phyloP scores from a whole-genome alignment of 2,113 vertebrate genomes.

The Corynorhinus townsendii region DNA sequence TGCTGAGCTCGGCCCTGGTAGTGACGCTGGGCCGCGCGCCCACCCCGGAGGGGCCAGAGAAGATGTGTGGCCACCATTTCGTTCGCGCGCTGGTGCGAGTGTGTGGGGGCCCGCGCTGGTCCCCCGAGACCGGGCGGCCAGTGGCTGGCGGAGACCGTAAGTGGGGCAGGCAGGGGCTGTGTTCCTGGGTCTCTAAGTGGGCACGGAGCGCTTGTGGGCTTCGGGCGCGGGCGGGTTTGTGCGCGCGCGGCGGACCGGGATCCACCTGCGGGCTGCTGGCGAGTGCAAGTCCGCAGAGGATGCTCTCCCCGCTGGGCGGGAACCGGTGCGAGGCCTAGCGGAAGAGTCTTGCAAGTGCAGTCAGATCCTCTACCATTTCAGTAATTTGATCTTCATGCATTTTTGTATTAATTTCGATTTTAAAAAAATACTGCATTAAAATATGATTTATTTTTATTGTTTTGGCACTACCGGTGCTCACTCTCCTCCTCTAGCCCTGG shows the following conservation, averaged over 20 bases:
- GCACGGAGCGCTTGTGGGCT: neutral
- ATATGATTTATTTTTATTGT: neutral
- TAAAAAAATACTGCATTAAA: neutral
- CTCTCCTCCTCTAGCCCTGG: neutral
- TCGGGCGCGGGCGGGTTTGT: neutral
- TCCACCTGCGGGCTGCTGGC: neutral
- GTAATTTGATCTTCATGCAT: neutral
- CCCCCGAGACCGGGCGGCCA: neutral
- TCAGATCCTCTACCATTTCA: neutral
- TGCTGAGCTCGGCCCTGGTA: neutral
- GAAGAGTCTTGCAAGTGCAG: neutral
- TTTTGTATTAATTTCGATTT: neutral
- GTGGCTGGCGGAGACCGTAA: slow-evolving; percentile 19
- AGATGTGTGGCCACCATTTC: slow-evolving; percentile 55
- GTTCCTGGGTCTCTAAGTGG: neutral
- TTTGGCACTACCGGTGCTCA: neutral
- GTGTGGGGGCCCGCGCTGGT: slow-evolving; percentile 65
- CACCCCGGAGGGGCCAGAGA: neutral
- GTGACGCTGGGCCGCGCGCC: rapidly evolving
- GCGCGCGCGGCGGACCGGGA: neutral
- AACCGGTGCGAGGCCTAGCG: rapidly evolving
- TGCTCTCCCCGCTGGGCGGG: neutral
- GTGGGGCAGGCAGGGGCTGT: neutral
- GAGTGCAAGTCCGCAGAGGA: neutral
- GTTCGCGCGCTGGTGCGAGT: slow-evolving; percentile 41